Evolutionary conservation across 2,888 invertebrate species (phyloP), one percentile per base, ranked within the genome.

Genomic region (Octonoba sinensis): DNA sequence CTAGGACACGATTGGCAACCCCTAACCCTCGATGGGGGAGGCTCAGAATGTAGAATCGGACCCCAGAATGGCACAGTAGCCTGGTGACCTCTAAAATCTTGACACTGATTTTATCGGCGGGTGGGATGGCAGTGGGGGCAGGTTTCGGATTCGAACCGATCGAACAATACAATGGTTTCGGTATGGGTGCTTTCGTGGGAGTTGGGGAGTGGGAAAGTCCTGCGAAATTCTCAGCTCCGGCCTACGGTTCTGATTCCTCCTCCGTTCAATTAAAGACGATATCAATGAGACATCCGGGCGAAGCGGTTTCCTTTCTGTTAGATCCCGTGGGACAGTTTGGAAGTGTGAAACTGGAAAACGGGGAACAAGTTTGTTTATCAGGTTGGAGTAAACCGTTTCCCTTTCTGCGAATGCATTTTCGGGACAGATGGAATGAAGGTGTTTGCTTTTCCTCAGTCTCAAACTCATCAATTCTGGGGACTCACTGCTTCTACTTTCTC

Each of bases 81-180:
- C 79, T 69, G 69, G 79, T 79, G 73, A 79, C 79, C 79, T 79
- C 73, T 22, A 79, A 79, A 78, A 79, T 71, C 60, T 62, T 46
- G 77, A 57, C 72, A 67, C 51, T 60, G 73, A 69, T 73, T 73
- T 79, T 60, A 66, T 78, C 44, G 16, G 22, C n/a, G 44, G 36
- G 49, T 27, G 47, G 47, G 69, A n/a, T 47, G 67, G 57, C 27
- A 12, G 24, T 49, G 59, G 74, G 72, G 65, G 57, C 24, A 66
- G 64, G 54, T 73, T 73, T 73, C 62, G 54, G 54, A 72, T 64
- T 56, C 22, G 56, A 65, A 22, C 27, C 44, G 44, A 54, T 65
- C 51, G 54, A 60, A 76, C 24, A 27, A 44, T 62, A 78, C 78
- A 78, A 78, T 72, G n/a, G 36, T 8, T 24, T n/a, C n/a, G n/a